Evolutionary conservation across 2,888 invertebrate species (phyloP).

Genomic region (Diaperis boleti): DNA sequence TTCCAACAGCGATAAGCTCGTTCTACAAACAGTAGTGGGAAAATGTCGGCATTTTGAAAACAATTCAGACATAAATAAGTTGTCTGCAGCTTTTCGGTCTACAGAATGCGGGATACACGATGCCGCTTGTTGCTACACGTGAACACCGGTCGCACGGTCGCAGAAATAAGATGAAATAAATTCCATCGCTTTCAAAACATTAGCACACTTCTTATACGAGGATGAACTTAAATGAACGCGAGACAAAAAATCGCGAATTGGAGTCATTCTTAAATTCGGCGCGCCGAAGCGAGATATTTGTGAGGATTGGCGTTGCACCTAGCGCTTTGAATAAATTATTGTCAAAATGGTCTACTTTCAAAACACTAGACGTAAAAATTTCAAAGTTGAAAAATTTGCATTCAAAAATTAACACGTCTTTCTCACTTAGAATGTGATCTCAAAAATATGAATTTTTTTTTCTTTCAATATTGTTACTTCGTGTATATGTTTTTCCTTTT

Average conservation of each 20-base stretch:
- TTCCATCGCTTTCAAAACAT: conserved; percentile 45
- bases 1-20: conserved; percentile 59
- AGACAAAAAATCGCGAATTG: background rate
- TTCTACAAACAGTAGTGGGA: conserved; percentile 63
- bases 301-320: too few species aligned
- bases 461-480: too few species aligned
- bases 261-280: too few species aligned
- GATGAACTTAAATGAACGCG: background rate
- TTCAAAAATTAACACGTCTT: too few species aligned
- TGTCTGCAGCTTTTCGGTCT: conserved; percentile 65
- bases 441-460: too few species aligned
- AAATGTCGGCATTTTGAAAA: conserved; percentile 67
- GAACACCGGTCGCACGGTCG: conserved; percentile 59
- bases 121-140: conserved; percentile 63
- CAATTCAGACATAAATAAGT: conserved; percentile 68
- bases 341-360: too few species aligned
- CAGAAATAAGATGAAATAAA: conserved; percentile 60
- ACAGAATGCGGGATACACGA: conserved; percentile 64
- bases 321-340: too few species aligned
- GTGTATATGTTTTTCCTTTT: too few species aligned
- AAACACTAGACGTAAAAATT: too few species aligned
- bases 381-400: too few species aligned
- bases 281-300: too few species aligned
- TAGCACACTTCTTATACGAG: conserved; percentile 18
- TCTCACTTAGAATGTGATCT: too few species aligned